Conservation (phyloP, 2,113 vertebrate species). For the Tylochromis polylepis region DNA sequence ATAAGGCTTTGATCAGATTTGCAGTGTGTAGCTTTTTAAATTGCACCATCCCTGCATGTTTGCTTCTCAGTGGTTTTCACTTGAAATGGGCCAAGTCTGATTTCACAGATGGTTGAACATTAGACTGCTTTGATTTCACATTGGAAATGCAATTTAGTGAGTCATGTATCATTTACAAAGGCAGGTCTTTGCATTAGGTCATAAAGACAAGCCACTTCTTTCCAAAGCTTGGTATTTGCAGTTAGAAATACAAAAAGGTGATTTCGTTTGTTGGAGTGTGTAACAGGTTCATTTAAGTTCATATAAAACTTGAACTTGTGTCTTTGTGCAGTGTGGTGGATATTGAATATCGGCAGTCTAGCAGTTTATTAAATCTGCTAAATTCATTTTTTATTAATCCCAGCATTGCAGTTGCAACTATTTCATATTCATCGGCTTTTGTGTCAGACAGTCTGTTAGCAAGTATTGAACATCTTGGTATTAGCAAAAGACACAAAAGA, state of each 20-base stretch:
- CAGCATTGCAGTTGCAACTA: background rate
- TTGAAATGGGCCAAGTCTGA: constrained; percentile 41
- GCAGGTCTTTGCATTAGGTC: background rate
- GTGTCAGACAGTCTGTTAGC: background rate
- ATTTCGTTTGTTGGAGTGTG: background rate
- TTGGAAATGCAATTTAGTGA: constrained; percentile 30
- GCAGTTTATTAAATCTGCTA: background rate
- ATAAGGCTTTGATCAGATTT: constrained; percentile 54
- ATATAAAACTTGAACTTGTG: background rate
- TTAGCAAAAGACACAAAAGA: background rate
- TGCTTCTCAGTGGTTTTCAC: constrained; percentile 14
- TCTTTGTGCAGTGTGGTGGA: background rate
- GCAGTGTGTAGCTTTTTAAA: constrained; percentile 32
- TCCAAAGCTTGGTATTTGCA: background rate
- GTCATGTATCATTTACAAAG: constrained; percentile 25
- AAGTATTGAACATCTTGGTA: background rate
- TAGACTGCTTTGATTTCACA: constrained; percentile 33
- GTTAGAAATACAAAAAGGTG: background rate
- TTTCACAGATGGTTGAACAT: constrained; percentile 47
- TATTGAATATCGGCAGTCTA: background rate
- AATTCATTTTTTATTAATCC: background rate
- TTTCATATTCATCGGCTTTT: background rate
- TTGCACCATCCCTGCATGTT: constrained; percentile 28
- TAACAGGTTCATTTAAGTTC: background rate
- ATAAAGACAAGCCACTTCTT: background rate